Percentiles rank a stretch among this genome's conserved stretches.
Conservation (phyloP, 1,140 invertebrate species). For the Pomacea maculata region DNA sequence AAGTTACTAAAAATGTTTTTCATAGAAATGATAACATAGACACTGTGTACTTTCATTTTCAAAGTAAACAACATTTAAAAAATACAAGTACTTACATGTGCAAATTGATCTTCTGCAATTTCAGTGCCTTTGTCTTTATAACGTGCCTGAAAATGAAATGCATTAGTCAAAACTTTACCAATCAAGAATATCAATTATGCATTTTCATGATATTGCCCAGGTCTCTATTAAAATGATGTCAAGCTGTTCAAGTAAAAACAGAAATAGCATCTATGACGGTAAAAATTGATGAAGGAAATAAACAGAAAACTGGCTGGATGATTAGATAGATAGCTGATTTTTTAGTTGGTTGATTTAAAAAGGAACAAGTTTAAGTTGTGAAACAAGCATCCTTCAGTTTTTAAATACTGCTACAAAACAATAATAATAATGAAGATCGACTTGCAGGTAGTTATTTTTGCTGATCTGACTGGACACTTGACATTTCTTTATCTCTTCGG, state of each 20-base stretch:
- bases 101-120: constrained; percentile 93
- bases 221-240: background rate
- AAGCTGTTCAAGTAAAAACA: background rate
- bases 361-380: no score
- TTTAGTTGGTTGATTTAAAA: no score
- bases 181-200: background rate
- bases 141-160: constrained; percentile 75
- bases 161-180: background rate
- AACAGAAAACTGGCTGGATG: no score
- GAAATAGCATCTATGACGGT: background rate
- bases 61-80: background rate
- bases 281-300: no score
- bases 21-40: background rate
- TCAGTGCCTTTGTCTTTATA: constrained; percentile 94
- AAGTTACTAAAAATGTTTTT: background rate
- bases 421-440: background rate
- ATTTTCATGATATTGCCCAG: background rate
- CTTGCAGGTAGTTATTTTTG: background rate
- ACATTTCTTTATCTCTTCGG: no score
- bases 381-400: no score
- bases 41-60: background rate
- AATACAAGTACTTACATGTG: constrained; percentile 66
- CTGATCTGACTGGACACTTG: background rate
- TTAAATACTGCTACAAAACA: no score
- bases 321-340: no score